Evolutionary conservation across 2,797 vertebrate species (phyloP), one percentile per base, ranked within the genome.

Genomic region (Anas bahamensis): DNA sequence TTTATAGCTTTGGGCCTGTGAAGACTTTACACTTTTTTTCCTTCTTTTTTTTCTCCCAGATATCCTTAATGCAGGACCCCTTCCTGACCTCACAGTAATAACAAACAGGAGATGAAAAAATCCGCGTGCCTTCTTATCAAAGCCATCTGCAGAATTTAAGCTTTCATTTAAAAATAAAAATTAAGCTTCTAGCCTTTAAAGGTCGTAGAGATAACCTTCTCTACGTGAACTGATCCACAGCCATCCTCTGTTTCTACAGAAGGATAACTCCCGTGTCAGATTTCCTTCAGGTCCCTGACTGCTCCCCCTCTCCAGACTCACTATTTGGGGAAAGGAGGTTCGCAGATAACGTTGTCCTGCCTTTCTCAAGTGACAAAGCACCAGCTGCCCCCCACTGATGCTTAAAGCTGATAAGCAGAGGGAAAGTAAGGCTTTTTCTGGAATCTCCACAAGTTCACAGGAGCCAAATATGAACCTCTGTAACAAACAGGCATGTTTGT

Each of bases 31-130:
- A 85, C 64, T 37, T 82, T 80, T 91, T 70, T 31, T 31, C 52
- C 28, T 3, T n/a, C 35, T 5, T 17, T 28, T 61, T 61, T 22
- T 23, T 3, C 53, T 88, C 35, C 61, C 35, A 83, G 48, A 86
- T 93, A 94, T 74, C 64, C 85, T 94, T 93, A 94, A 91, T 3
- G 0, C 22, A 57, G 74, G 63, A 94, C 83, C 86, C 89, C 57
- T 89, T 70, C 71, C 44, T 0, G 23, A 95, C 92, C 93, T 89
- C 90, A 66, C 33, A 91, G 93, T 84, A 96, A 95, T 94, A 96
- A 96, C 85, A 95, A 97, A 95, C 83, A 94, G 92, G 83, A 95
- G 95, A 95, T 61, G 90, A 96, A 94, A 97, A 97, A 96, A 93
- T 86, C 94, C 72, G 61, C 68, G 50, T 46, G 76, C 68, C 2